phyloP scores from a whole-genome alignment of 1,140 invertebrate genomes.

The Trissolcus basalis region DNA sequence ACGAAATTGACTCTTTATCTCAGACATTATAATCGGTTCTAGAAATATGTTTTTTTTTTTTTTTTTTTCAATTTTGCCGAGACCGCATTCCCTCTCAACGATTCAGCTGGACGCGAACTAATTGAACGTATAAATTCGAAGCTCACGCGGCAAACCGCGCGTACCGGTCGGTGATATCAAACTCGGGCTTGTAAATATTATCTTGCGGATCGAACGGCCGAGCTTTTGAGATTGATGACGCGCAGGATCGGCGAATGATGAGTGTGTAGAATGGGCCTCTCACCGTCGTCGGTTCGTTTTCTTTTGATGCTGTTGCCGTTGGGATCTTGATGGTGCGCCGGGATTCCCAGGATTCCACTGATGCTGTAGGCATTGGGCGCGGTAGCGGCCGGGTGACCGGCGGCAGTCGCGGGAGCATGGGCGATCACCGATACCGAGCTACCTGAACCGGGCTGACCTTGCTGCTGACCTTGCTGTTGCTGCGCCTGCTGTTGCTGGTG shows the following conservation, averaged over 20 bases:
- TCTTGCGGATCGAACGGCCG: no score
- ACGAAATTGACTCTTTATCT: no score
- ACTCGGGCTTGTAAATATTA: no score
- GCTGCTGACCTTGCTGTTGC: slow-evolving; percentile 77
- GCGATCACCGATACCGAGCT: slow-evolving; percentile 81
- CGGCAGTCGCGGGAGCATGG: slow-evolving; percentile 80
- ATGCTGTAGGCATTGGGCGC: slow-evolving; percentile 88
- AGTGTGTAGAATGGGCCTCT: slow-evolving; percentile 62
- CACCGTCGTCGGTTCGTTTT: slow-evolving; percentile 83
- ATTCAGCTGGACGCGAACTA: no score
- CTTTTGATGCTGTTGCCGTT: slow-evolving; percentile 84
- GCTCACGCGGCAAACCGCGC: no score
- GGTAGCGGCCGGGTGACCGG: slow-evolving; percentile 74
- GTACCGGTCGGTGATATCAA: no score
- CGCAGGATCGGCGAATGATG: slow-evolving; percentile 9
- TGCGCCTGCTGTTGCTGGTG: slow-evolving; percentile 84
- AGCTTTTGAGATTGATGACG: slow-evolving; percentile 6
- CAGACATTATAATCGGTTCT: no score
- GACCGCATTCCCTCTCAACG: no score
- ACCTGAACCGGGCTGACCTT: slow-evolving; percentile 73
- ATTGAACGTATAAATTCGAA: no score
- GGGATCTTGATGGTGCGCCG: slow-evolving; percentile 83
- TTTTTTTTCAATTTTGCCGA: no score
- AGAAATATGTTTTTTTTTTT: no score
- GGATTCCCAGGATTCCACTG: slow-evolving; percentile 94